These are phyloP conservation scores for Piaya cayana DNA, from an alignment of 2,113 vertebrate species.

Conservation along the genomic window DNA sequence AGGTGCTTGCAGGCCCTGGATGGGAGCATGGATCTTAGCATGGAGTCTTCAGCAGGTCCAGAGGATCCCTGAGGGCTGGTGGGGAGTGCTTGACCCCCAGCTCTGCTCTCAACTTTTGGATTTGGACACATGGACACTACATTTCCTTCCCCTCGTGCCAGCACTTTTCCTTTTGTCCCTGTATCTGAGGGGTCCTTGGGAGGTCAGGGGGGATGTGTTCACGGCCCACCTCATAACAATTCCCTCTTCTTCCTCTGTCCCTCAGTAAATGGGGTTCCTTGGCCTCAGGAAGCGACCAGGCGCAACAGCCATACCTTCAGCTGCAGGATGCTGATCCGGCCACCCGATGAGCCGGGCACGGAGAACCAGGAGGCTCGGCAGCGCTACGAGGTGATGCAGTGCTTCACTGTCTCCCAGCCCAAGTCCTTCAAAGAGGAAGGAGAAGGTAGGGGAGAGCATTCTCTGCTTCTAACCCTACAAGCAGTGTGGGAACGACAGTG, in stretches of 20 bases:
- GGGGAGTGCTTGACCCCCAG: no score
- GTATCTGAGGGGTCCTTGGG: not conserved
- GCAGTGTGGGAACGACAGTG: not conserved
- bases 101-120: not conserved
- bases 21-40: not conserved
- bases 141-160: rapidly evolving
- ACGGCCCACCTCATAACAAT: rapidly evolving
- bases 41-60: not conserved
- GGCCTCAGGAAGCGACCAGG: conserved; percentile 87
- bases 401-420: conserved; percentile 92
- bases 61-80: not conserved
- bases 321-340: conserved; percentile 94
- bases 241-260: not conserved
- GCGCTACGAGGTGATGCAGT: conserved; percentile 96
- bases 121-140: not conserved
- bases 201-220: rapidly evolving
- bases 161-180: not conserved
- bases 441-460: conserved; percentile 78
- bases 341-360: conserved; percentile 83
- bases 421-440: conserved; percentile 88
- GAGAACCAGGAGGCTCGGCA: conserved; percentile 91
- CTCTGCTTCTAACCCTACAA: not conserved
- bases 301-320: conserved; percentile 94
- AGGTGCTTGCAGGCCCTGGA: not conserved
- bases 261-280: conserved; percentile 89